Percentiles rank a stretch among this genome's conserved stretches.
These are phyloP conservation scores for Pelobates cultripes DNA, from an alignment of 2,797 vertebrate genomes.

Conservation along the genomic window DNA sequence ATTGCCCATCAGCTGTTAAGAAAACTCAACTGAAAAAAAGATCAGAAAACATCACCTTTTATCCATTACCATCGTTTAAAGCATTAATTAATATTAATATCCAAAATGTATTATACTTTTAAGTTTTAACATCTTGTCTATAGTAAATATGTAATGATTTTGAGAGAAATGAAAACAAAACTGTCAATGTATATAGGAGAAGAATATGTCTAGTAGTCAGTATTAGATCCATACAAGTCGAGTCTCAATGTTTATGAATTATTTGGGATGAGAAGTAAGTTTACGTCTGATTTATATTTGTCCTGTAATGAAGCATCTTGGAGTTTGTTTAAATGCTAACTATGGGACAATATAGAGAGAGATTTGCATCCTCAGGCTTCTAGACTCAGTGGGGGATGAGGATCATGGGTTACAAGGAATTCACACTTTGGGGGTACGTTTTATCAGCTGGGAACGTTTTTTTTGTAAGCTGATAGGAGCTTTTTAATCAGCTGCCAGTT, in stretches of 20 bases:
- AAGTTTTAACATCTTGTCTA: constrained; percentile 37
- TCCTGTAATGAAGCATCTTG: not conserved
- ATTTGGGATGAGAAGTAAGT: not conserved
- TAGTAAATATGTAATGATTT: constrained; percentile 66
- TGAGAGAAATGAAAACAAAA: constrained; percentile 59
- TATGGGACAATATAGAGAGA: constrained; percentile 4
- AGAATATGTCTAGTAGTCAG: not conserved
- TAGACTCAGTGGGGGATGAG: constrained; percentile 23
- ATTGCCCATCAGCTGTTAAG: no score
- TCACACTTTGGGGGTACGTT: constrained; percentile 40
- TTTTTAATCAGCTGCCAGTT: constrained; percentile 51
- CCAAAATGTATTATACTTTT: no score
- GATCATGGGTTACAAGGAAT: constrained; percentile 27
- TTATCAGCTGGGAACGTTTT: constrained; percentile 50
- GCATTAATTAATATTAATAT: no score
- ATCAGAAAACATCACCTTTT: no score
- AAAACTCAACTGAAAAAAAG: no score
- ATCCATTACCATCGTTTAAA: no score
- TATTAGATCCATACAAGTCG: not conserved
- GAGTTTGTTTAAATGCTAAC: not conserved
- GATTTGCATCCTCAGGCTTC: constrained; percentile 20
- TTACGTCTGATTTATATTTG: not conserved
- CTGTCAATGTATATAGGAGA: constrained; percentile 34
- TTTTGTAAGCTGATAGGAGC: constrained; percentile 30
- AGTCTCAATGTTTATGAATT: not conserved